These are phyloP conservation scores for Gibbula magus DNA, from an alignment of 2,888 invertebrate species.

Conservation along the genomic window DNA sequence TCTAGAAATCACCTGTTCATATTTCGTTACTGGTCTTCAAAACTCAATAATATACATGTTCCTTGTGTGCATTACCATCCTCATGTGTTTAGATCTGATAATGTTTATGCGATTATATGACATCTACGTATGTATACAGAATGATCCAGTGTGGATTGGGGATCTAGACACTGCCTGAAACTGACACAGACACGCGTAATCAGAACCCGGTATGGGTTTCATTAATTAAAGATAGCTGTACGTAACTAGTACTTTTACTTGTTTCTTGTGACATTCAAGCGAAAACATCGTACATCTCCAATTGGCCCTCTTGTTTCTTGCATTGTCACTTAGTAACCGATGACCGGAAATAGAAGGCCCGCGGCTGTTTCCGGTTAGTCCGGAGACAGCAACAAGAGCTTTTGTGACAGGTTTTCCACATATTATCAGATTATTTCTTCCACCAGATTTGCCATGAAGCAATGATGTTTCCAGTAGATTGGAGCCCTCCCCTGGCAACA, in stretches of 20 bases:
- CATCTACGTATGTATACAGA: too few relatives aligned
- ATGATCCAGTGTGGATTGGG: too few relatives aligned
- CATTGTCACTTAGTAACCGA: background rate
- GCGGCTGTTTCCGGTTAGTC: background rate
- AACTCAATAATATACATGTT: too few relatives aligned
- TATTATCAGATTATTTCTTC: conserved; percentile 10
- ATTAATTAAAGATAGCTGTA: too few relatives aligned
- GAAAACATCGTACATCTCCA: background rate
- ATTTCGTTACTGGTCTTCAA: too few relatives aligned
- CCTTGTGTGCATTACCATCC: too few relatives aligned
- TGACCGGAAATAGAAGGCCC: conserved; percentile 2
- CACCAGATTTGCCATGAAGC: background rate
- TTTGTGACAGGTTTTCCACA: background rate
- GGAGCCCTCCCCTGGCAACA: background rate
- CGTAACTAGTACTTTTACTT: background rate
- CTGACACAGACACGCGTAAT: too few relatives aligned
- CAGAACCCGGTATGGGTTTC: too few relatives aligned
- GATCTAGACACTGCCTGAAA: too few relatives aligned
- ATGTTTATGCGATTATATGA: too few relatives aligned
- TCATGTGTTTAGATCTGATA: too few relatives aligned
- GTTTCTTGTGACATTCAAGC: background rate
- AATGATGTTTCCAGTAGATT: background rate
- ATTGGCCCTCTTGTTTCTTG: background rate
- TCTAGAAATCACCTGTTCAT: too few relatives aligned
- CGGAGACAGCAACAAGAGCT: background rate